Evolutionary conservation across 2,888 invertebrate species (phyloP).

Genomic region (Heteromyza rotundicornis): DNA sequence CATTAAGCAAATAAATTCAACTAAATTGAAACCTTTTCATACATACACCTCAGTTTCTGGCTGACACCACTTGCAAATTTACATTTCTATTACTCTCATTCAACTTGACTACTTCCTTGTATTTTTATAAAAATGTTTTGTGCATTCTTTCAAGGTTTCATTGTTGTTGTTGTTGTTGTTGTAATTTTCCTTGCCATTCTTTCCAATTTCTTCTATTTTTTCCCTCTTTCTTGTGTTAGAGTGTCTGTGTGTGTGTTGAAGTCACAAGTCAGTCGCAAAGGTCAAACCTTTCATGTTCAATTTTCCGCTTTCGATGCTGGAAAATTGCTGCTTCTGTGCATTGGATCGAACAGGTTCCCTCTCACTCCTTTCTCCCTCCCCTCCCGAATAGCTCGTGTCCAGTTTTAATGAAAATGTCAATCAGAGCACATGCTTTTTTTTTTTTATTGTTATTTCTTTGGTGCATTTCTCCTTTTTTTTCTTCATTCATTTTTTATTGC

Average conservation of each 20-base stretch:
- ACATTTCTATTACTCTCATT: too few relatives aligned
- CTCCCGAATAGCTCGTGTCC: not conserved
- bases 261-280: too few relatives aligned
- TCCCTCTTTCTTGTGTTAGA: not conserved
- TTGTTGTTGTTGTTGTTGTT: constrained; percentile 6
- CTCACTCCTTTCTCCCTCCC: too few relatives aligned
- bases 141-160: constrained; percentile 7
- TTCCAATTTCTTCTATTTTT: constrained; percentile 27
- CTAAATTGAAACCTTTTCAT: too few relatives aligned
- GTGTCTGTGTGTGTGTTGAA: too few relatives aligned
- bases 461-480: not conserved
- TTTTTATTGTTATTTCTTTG: constrained; percentile 4
- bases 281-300: constrained; percentile 45
- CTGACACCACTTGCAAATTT: too few relatives aligned
- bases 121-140: too few relatives aligned
- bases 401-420: constrained; percentile 11
- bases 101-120: too few relatives aligned
- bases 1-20: too few relatives aligned
- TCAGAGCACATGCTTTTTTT: constrained; percentile 5
- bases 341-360: too few relatives aligned
- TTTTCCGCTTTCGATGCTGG: constrained; percentile 38
- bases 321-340: not conserved
- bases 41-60: too few relatives aligned
- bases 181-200: constrained; percentile 24
- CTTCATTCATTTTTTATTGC: not conserved